A percentile compares a stretch with the other conserved stretches of the same genome.
These are phyloP conservation scores for Meloidogyne exigua DNA, from an alignment of 1,140 invertebrate species.

Conservation along the genomic window DNA sequence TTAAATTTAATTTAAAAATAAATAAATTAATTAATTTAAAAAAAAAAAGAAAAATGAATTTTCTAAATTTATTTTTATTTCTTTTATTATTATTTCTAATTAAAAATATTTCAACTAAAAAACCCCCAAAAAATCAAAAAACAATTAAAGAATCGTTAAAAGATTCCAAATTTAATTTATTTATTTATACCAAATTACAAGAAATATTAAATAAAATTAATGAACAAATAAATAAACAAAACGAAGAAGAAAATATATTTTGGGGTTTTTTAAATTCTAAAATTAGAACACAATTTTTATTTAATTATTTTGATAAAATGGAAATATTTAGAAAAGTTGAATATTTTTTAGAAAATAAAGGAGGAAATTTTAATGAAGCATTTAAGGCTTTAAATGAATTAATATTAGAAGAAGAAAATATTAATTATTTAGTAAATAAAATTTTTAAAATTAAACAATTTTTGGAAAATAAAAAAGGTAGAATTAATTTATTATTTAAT, in stretches of 20 bases:
- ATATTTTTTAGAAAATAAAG: background rate
- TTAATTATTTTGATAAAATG: background rate
- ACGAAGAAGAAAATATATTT: background rate
- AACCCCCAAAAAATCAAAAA: no score
- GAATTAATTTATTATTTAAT: no score
- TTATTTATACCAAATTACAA: background rate
- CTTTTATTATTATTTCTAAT: slow-evolving; percentile 3
- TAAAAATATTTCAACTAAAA: background rate
- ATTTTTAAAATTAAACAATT: no score
- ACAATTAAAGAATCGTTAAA: no score
- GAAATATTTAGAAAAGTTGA: background rate
- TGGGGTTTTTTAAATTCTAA: no score
- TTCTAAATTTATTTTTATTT: background rate
- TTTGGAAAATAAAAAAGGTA: no score
- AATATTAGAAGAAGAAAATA: background rate
- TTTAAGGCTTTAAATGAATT: background rate
- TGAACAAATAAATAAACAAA: background rate
- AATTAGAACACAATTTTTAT: background rate
- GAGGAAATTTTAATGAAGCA: background rate
- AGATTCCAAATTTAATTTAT: no score
- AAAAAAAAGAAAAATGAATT: background rate
- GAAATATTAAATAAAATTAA: background rate
- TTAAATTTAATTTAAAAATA: no score
- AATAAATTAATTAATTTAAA: no score
- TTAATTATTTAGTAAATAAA: background rate